A percentile compares a stretch with the other conserved stretches of the same genome.
Conservation (phyloP, 1,140 invertebrate species). For the Aphis gossypii region DNA sequence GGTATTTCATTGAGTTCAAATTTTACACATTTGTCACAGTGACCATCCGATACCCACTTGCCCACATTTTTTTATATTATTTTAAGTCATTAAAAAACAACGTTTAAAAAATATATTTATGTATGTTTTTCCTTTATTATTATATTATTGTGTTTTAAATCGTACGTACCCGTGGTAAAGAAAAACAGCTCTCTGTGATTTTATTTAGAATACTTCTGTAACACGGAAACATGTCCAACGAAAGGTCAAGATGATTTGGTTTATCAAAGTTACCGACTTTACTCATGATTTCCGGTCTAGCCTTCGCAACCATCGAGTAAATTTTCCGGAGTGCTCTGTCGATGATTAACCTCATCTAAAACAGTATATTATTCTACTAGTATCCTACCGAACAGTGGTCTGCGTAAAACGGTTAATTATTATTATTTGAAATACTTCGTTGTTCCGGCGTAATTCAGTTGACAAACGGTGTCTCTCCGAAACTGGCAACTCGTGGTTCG, state of each 20-base stretch:
- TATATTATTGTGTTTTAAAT: no score
- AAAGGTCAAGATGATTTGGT: background rate
- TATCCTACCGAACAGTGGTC: background rate
- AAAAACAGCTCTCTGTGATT: conserved; percentile 32
- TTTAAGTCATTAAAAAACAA: no score
- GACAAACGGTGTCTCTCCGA: background rate
- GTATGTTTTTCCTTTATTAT: no score
- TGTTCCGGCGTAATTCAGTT: background rate
- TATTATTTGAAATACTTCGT: background rate
- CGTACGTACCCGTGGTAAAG: conserved; percentile 32
- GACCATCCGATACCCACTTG: no score
- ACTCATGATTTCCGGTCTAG: background rate
- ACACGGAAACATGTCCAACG: conserved; percentile 4
- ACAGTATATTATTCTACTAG: background rate
- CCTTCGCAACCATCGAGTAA: background rate
- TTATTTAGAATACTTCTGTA: conserved; percentile 39
- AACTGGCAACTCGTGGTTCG: no score
- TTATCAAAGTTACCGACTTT: background rate
- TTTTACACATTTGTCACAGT: no score
- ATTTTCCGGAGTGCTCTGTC: background rate
- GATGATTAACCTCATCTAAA: conserved; percentile 9
- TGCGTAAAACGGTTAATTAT: background rate
- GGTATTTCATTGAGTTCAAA: no score
- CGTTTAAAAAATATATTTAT: no score
- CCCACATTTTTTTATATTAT: no score